A percentile compares a stretch with the other conserved stretches of the same genome.
phyloP scores from a whole-genome alignment of 2,113 vertebrate genomes.

The Callipepla squamata region DNA sequence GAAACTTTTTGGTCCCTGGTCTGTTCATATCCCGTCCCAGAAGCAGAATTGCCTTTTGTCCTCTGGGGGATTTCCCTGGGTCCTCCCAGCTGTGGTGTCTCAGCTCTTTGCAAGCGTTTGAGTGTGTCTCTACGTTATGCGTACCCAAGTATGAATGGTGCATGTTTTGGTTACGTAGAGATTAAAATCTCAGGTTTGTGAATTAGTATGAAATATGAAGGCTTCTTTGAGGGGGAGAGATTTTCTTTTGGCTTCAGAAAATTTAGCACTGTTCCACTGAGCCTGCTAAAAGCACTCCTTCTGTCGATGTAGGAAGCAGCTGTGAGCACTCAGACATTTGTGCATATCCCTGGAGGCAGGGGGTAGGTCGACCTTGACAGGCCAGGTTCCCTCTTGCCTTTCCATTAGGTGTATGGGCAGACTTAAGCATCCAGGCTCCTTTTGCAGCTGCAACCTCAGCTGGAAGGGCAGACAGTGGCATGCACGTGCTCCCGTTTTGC shows the following conservation, averaged over 20 bases:
- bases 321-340: not conserved
- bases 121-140: not conserved
- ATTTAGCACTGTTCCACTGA: fast-evolving
- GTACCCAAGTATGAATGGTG: fast-evolving
- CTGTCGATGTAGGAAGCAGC: not conserved
- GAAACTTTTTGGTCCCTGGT: not conserved
- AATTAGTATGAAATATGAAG: fast-evolving
- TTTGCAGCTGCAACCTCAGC: not conserved
- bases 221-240: not conserved
- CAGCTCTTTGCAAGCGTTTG: not conserved
- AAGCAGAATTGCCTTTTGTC: not conserved
- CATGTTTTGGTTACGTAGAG: fast-evolving
- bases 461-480: fast-evolving
- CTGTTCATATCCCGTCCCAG: not conserved
- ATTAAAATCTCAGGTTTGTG: not conserved
- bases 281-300: not conserved
- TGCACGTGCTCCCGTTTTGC: fast-evolving
- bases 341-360: not conserved
- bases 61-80: not conserved
- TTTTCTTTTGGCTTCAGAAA: not conserved
- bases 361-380: not conserved
- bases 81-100: not conserved
- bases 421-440: not conserved
- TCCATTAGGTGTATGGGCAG: not conserved
- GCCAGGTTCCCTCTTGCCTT: not conserved